Percentiles rank a stretch among this genome's conserved stretches.
Evolutionary conservation across 2,888 invertebrate genomes (phyloP).

Genomic region (Scaptomyza caliginosa): DNA sequence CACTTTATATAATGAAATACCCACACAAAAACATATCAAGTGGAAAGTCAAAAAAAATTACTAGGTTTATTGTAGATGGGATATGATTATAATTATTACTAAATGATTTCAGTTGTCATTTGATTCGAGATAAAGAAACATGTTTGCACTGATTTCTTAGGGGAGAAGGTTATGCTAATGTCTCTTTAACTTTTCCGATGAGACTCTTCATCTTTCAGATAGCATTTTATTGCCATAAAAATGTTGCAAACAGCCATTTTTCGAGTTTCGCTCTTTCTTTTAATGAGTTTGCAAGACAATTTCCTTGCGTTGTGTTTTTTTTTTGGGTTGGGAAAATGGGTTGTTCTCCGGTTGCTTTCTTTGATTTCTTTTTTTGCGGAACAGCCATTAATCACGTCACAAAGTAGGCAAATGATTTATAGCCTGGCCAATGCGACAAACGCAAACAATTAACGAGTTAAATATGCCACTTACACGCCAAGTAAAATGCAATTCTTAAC

Average conservation of each 20-base stretch:
- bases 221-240: neutral
- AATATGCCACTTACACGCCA: constrained; percentile 65
- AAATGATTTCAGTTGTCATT: too few relatives aligned
- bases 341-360: neutral
- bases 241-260: neutral
- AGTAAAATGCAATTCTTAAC: constrained; percentile 22
- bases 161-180: too few relatives aligned
- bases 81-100: neutral
- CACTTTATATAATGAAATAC: constrained; percentile 40
- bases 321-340: neutral
- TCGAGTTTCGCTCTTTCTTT: neutral
- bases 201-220: neutral
- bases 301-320: neutral
- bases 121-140: neutral
- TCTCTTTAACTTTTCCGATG: neutral
- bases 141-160: too few relatives aligned
- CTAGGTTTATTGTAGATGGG: neutral
- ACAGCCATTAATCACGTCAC: constrained; percentile 52
- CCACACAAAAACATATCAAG: constrained; percentile 16
- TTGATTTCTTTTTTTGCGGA: constrained; percentile 4
- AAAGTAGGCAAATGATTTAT: constrained; percentile 62
- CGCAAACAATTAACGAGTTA: constrained; percentile 66
- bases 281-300: constrained; percentile 11
- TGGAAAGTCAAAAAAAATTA: neutral
- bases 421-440: constrained; percentile 61